phyloP scores from a whole-genome alignment of 1,140 invertebrate genomes.

The Procambarus virginalis region DNA sequence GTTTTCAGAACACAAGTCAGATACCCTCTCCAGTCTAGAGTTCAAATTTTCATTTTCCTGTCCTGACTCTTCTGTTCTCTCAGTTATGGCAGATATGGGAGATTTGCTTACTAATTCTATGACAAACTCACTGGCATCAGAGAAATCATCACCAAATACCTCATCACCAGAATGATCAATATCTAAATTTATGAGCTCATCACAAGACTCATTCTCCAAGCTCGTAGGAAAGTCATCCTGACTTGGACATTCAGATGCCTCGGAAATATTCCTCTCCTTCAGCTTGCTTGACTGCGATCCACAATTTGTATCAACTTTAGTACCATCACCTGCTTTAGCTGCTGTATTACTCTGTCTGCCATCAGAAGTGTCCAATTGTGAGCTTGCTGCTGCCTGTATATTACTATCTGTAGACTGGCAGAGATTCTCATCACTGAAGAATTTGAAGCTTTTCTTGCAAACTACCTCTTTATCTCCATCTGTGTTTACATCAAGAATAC shows the following conservation, averaged over 20 bases:
- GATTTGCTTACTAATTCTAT: constrained; percentile 36
- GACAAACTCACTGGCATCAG: constrained; percentile 39
- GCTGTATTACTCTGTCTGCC: neutral
- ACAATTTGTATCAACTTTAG: neutral
- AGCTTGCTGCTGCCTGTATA: neutral
- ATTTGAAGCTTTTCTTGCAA: neutral
- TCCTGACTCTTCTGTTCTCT: constrained; percentile 46
- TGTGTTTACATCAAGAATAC: neutral
- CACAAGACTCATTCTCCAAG: constrained; percentile 19
- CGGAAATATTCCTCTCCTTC: neutral
- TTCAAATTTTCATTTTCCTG: constrained; percentile 28
- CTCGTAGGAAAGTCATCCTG: neutral
- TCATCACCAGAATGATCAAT: constrained; percentile 22
- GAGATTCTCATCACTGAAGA: neutral
- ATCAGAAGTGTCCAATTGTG: neutral
- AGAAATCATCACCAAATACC: constrained; percentile 18
- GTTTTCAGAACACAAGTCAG: neutral
- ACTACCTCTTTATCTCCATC: neutral
- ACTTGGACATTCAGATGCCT: neutral
- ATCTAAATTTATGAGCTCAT: constrained; percentile 12
- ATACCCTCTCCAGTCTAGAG: neutral
- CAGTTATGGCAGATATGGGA: constrained; percentile 43
- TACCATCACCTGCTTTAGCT: neutral
- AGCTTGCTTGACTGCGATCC: neutral
- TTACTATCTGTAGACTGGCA: neutral